Percentiles rank a stretch among this genome's conserved stretches.
Conservation (phyloP, 1,140 invertebrate species). For the Conopomorpha cramerella region DNA sequence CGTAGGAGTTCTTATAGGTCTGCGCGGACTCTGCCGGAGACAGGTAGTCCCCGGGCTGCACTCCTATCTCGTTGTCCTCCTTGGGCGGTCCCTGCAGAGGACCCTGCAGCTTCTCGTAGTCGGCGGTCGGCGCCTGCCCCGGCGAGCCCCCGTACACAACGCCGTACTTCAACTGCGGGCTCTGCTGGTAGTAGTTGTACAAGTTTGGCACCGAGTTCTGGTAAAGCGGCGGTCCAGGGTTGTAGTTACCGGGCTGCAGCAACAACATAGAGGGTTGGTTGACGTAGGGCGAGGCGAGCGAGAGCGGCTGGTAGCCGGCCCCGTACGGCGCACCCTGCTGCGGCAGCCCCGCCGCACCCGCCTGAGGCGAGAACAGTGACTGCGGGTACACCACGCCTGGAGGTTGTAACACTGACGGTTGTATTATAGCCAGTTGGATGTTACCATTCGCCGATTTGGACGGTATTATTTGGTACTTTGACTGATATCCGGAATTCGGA, state of each 20-base stretch:
- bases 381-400: slow-evolving; percentile 24
- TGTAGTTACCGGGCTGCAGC: too few relatives aligned
- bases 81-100: slow-evolving; percentile 17
- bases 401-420: slow-evolving; percentile 16
- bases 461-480: slow-evolving; percentile 37
- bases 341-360: slow-evolving; percentile 9
- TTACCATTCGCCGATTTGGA: slow-evolving; percentile 24
- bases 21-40: slow-evolving; percentile 18
- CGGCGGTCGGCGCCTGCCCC: slow-evolving; percentile 9
- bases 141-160: slow-evolving; percentile 20
- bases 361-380: slow-evolving; percentile 19
- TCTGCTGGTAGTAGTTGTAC: slow-evolving; percentile 44
- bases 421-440: slow-evolving; percentile 33
- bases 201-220: slow-evolving; percentile 38
- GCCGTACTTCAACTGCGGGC: slow-evolving; percentile 39
- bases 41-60: slow-evolving; percentile 27
- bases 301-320: slow-evolving; percentile 22
- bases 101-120: slow-evolving; percentile 34
- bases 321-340: slow-evolving; percentile 12
- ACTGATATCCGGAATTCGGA: slow-evolving; percentile 37
- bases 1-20: slow-evolving; percentile 28
- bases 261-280: slow-evolving; percentile 38
- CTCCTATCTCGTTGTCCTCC: slow-evolving; percentile 25
- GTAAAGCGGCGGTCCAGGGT: slow-evolving; percentile 28
- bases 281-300: slow-evolving; percentile 20